phyloP scores from a whole-genome alignment of 2,113 vertebrate species.

The Ictalurus furcatus region DNA sequence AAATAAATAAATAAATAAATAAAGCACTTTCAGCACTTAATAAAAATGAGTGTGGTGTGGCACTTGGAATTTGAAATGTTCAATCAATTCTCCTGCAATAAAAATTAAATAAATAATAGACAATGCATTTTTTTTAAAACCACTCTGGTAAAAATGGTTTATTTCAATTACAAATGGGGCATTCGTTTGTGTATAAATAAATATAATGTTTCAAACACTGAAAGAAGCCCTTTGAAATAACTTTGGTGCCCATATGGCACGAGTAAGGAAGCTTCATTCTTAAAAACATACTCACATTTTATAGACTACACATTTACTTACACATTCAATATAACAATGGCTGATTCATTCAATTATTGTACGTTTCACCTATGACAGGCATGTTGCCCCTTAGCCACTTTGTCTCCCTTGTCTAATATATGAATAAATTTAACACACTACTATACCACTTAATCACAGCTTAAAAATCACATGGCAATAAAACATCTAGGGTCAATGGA shows the following conservation, averaged over 20 bases:
- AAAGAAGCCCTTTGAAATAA: not conserved
- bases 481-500: not conserved
- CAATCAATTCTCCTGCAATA: not conserved
- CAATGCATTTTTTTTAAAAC: not conserved
- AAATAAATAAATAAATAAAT: not conserved
- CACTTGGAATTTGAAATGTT: slow-evolving; percentile 1
- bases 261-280: not conserved
- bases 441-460: slow-evolving; percentile 32
- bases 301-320: slow-evolving; percentile 45
- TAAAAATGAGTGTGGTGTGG: slow-evolving; percentile 1
- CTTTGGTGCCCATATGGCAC: not conserved
- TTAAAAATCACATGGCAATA: not conserved
- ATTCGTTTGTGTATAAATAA: slow-evolving; percentile 12
- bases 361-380: slow-evolving; percentile 50
- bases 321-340: slow-evolving; percentile 46
- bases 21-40: not conserved
- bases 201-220: not conserved
- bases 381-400: slow-evolving; percentile 51
- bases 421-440: not conserved
- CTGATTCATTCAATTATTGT: slow-evolving; percentile 59
- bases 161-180: slow-evolving; percentile 20
- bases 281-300: slow-evolving; percentile 16
- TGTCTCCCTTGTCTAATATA: slow-evolving; percentile 30
- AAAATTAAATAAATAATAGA: not conserved
- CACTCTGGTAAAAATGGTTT: slow-evolving; percentile 6